Conservation (phyloP, 23 tunicate species). For the Halocynthia roretzi region DNA sequence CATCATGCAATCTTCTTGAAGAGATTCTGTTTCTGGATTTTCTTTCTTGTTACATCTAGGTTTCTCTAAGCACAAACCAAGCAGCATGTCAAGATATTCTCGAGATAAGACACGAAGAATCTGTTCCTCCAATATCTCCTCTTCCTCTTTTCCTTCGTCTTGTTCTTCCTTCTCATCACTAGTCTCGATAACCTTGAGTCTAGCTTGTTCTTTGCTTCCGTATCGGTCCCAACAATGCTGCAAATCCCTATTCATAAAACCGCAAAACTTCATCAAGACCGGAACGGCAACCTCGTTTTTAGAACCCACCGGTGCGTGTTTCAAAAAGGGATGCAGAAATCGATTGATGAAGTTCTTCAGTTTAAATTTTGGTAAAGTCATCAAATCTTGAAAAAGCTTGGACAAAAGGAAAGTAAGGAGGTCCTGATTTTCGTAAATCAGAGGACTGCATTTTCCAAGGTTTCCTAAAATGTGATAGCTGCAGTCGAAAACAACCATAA, state of each 20-base stretch:
- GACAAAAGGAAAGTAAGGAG: constrained; percentile 24
- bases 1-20: constrained; percentile 1
- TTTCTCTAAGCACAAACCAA: constrained; percentile 36
- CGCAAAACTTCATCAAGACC: constrained; percentile 38
- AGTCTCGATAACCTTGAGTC: constrained; percentile 13
- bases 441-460: constrained; percentile 36
- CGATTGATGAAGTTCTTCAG: constrained; percentile 45
- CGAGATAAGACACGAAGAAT: constrained; percentile 46
- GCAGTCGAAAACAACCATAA: constrained; percentile 26
- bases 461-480: constrained; percentile 63
- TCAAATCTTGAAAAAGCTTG: constrained; percentile 29
- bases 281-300: constrained; percentile 39
- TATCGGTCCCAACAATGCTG: constrained; percentile 47
- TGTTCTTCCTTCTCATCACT: constrained; percentile 6
- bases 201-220: constrained; percentile 23
- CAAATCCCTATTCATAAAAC: constrained; percentile 38
- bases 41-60: constrained; percentile 25
- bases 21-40: neutral
- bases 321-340: constrained; percentile 42
- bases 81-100: constrained; percentile 66
- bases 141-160: constrained; percentile 42
- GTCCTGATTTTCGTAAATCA: constrained; percentile 23
- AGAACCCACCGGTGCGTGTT: constrained; percentile 38
- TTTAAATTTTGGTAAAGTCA: constrained; percentile 29
- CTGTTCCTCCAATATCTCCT: constrained; percentile 78